Percentiles rank a stretch among this genome's conserved stretches.
Conservation (phyloP, 2,888 invertebrate species). For the Lepidocyrtinus sp. region DNA sequence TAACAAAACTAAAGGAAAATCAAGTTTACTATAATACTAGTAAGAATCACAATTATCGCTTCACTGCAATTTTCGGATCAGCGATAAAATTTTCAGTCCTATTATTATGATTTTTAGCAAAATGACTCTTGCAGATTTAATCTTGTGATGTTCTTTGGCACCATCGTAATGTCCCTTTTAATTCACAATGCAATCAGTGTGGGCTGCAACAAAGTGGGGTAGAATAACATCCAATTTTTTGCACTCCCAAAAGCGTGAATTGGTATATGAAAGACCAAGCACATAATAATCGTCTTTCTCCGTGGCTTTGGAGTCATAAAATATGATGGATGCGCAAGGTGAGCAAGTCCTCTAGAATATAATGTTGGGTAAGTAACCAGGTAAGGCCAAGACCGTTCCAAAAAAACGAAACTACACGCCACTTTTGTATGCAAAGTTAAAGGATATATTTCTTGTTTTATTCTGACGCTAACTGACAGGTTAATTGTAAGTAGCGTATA, state of each 20-base stretch:
- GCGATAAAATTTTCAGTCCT: background rate
- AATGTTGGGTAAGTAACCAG: background rate
- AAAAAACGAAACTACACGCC: background rate
- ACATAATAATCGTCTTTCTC: background rate
- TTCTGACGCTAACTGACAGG: background rate
- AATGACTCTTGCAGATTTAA: too few relatives aligned
- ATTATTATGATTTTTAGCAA: too few relatives aligned
- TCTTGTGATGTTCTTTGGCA: too few relatives aligned
- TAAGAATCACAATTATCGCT: background rate
- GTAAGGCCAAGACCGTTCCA: background rate
- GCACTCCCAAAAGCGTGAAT: too few relatives aligned
- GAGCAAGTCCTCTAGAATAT: constrained; percentile 27
- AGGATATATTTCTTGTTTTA: background rate
- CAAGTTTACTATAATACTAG: too few relatives aligned
- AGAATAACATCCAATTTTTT: too few relatives aligned
- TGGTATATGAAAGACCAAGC: background rate
- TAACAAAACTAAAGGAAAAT: too few relatives aligned
- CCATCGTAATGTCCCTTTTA: too few relatives aligned
- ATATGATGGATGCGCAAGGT: constrained; percentile 46
- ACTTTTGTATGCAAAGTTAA: background rate
- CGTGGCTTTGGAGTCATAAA: background rate
- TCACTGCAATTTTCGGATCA: background rate
- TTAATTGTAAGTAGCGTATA: background rate
- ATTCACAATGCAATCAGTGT: too few relatives aligned
- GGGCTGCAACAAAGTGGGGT: too few relatives aligned